These are phyloP conservation scores for Sialia sialis DNA, from an alignment of 2,113 vertebrate genomes.

Conservation along the genomic window DNA sequence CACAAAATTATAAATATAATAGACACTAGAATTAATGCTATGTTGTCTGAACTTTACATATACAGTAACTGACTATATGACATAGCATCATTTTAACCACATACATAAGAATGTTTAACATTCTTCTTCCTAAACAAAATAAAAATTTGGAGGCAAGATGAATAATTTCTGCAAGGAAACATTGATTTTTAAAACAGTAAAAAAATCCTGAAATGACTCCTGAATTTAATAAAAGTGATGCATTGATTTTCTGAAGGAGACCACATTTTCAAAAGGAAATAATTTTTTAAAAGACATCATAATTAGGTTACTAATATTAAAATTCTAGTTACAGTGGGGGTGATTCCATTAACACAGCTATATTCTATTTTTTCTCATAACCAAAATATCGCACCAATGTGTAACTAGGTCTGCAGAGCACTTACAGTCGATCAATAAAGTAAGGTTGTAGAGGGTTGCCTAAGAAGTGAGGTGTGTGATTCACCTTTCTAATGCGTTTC, in stretches of 20 bases:
- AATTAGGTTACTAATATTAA: not conserved
- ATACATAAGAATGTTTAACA: not conserved
- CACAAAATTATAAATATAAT: not conserved
- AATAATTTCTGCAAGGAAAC: not conserved
- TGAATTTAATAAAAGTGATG: not conserved
- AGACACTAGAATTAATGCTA: not conserved
- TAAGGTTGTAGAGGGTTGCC: not conserved
- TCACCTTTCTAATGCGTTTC: not conserved
- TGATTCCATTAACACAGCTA: not conserved
- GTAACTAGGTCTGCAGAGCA: not conserved
- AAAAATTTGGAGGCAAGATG: not conserved
- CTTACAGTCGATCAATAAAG: accelerated
- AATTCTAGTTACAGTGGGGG: not conserved
- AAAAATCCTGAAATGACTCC: not conserved
- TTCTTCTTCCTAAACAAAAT: not conserved
- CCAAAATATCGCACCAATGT: not conserved
- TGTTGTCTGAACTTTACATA: not conserved
- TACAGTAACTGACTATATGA: not conserved
- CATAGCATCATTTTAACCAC: not conserved
- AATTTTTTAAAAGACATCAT: not conserved
- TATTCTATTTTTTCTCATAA: not conserved
- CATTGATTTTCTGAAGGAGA: not conserved
- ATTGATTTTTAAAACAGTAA: not conserved
- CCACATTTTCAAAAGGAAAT: not conserved
- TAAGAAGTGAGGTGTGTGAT: not conserved